Base-by-base conservation (phyloP, 2,113 vertebrate genomes). In the Cairina moschata region DNA sequence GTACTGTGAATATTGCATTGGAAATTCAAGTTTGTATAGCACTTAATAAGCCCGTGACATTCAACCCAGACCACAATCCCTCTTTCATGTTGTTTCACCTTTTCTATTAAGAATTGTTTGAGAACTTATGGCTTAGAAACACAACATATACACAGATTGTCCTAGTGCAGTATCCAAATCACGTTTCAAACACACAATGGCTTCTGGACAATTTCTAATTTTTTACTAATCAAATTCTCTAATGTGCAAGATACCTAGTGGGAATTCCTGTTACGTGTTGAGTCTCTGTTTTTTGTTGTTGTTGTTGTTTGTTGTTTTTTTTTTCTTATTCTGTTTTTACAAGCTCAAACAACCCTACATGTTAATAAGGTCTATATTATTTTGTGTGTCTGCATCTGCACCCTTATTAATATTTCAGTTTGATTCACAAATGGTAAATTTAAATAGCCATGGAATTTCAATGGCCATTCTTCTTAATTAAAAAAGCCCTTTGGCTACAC, bases 391-490 rank as follows among this genome's bases (percentile, higher is more conserved):
- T 91, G 28, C 58, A 96, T 96, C 91, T 96, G 77, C 54, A 96
- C 16, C 46, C 60, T 95, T 88, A 96, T 93, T 96, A 97, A 77
- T 92, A 96, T 94, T 91, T 86, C 79, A 92, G 18, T 63, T 84
- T 94, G 66, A 95, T 74, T 85, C 85, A 77, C 32, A 90, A 88
- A 85, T 77, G 52, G 36, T 71, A 96, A 81, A 85, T 96, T 94
- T 95, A 96, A 96, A 96, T 92, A 97, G 75, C 73, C 36, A 36
- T 40, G 63, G 80, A 93, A 97, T 94, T 96, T 96, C 95, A 87
- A 96, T 77, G 73, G 74, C 86, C 72, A 86, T 97, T 95, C 83
- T 83, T 93, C 84, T 96, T 94, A 93, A 97, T 95, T 95, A 91
- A 89, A 81, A 96, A 97, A 92, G 60, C 85, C 82, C 83, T 94